A percentile compares a stretch with the other conserved stretches of the same genome.
These are phyloP conservation scores for Metridium senile DNA, from an alignment of 92 coral and sea anemone genomes.

Conservation along the genomic window DNA sequence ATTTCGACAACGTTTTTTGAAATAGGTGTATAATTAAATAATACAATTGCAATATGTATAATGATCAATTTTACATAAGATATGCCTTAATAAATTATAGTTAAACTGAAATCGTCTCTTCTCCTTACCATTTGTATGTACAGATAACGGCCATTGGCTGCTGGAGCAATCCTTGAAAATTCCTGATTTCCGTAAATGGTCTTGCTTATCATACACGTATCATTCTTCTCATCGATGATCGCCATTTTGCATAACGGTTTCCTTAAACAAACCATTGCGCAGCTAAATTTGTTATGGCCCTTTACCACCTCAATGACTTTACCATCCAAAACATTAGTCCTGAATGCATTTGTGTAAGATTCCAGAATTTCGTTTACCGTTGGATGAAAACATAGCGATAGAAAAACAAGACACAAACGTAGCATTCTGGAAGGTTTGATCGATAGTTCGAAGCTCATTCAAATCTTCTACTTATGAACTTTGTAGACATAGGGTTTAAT, in stretches of 20 bases:
- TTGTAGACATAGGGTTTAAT: conserved; percentile 16
- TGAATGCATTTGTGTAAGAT: conserved; percentile 5
- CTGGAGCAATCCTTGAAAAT: background rate
- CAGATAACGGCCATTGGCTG: conserved; percentile 4
- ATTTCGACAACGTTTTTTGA: too few species aligned
- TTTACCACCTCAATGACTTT: background rate
- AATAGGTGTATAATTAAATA: too few species aligned
- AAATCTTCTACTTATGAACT: too few species aligned
- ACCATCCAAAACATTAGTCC: background rate
- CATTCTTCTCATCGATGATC: conserved; percentile 15
- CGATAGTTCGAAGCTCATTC: background rate
- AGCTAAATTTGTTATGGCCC: conserved; percentile 9
- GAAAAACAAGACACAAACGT: too few species aligned
- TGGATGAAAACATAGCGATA: too few species aligned
- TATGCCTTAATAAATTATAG: too few species aligned
- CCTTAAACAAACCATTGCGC: conserved; percentile 29
- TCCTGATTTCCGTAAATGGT: background rate
- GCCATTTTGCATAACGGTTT: conserved; percentile 17
- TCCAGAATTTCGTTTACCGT: background rate
- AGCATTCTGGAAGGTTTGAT: background rate
- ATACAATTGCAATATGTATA: too few species aligned
- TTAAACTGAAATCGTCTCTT: too few species aligned
- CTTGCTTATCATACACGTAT: conserved; percentile 8
- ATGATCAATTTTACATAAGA: too few species aligned
- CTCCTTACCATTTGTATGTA: conserved; percentile 28